Evolutionary conservation across 2,888 invertebrate genomes (phyloP), one percentile per base, ranked within the genome.

Genomic region (Magallana nippona): DNA sequence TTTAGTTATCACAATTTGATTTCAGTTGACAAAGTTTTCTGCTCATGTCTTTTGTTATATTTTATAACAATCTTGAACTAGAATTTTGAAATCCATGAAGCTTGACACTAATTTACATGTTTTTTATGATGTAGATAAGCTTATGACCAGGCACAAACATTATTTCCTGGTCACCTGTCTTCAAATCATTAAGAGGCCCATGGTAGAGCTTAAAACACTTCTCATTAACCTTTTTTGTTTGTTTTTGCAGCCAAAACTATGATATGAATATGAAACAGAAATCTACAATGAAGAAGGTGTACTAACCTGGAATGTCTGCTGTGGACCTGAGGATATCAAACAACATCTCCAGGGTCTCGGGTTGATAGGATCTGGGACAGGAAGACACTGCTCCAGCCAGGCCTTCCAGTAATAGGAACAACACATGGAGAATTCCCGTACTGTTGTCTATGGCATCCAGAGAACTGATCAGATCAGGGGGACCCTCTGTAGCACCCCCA

Each of bases 341-440:
- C 60, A 98, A 95, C 0, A 97, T 97, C 94, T 98, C 98, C 94
- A 98, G 95, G 0, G 97, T 96, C 77, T 97, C 97, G 32, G 98
- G 97, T 94, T 98, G 98, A 93, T 97, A 96, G 80, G 95, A 95
- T 82, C 95, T 95, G 96, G 89, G 97, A 96, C 90, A 98, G 91
- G 97, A 96, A 79, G 97, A 90, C 83, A 95, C 94, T 82, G 95
- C 92, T 85, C 95, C 94, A 55, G 94, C 94, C 86, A 95, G 91
- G 0, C 98, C 98, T 94, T 98, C 98, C 85, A 98, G 95, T 13
- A 98, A 95, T 78, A 98, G 95, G 92, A 97, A 98, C 97, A 98
- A 94, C 1, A 98, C 97, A 93, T 98, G 97, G 0, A 98, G 95
- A 84, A 98, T 81, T 96, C 98, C 91, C 87, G 94, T 92, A 32